Evolutionary conservation across 1,140 invertebrate genomes (phyloP), one percentile per base, ranked within the genome.

Genomic region (Musca vetustissima): DNA sequence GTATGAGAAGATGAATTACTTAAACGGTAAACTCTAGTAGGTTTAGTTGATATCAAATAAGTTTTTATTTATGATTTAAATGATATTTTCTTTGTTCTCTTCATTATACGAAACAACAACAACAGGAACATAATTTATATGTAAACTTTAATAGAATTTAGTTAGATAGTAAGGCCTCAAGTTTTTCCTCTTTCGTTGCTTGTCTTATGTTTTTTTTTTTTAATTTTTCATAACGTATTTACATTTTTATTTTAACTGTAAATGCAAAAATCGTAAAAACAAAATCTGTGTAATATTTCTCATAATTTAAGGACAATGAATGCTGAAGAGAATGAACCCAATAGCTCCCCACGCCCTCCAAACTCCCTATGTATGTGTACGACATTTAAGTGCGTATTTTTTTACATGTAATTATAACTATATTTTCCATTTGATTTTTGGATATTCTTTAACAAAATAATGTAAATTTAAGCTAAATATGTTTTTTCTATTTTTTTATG

Each of bases 201-300:
- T 28, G 28, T 4, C 28, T n/a, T n/a, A n/a, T n/a, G n/a, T n/a
- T n/a, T n/a, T n/a, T n/a, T n/a, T n/a, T n/a, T n/a, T n/a, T n/a
- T n/a, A n/a, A n/a, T n/a, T n/a, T n/a, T n/a, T n/a, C n/a, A n/a
- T n/a, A n/a, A 28, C 28, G 8, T 8, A 28, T 8, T 4, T 8
- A 28, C 28, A 28, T 28, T 28, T 28, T 8, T 28, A 4, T 28
- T 28, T 28, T 28, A 3, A 28, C 28, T 28, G 28, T 28, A 28
- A 28, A 28, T 28, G 28, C 28, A 28, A 28, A 55, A 59, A 15
- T 28, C 15, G 19, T 36, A 36, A 17, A 61, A 36, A 36, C 17
- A 14, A 15, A 21, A 61, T 61, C 28, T 36, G 57, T 61, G 57
- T 61, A 61, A 61, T 61, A 61, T 61, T 61, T 61, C 57, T 61